Conservation (phyloP, 2,888 invertebrate genomes). For the Micropterix aruncella region DNA sequence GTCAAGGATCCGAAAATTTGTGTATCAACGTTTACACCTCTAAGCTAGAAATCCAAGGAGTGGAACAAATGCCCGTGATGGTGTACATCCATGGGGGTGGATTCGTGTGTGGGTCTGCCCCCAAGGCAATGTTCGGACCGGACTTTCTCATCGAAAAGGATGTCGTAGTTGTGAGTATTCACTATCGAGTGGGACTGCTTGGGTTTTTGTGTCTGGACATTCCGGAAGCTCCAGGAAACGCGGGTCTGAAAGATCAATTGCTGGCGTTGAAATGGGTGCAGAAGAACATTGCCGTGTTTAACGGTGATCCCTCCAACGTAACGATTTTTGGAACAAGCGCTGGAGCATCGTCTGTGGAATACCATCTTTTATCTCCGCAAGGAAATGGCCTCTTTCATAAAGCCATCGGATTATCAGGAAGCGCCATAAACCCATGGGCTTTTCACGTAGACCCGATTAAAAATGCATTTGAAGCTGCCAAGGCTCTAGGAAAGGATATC, state of each 20-base stretch:
- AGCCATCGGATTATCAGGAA: slow-evolving; percentile 20
- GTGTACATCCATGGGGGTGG: slow-evolving; percentile 15
- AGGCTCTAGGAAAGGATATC: slow-evolving; percentile 14
- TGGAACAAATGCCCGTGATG: background rate
- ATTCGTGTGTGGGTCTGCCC: slow-evolving; percentile 12
- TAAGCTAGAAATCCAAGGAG: background rate
- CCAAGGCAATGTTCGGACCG: slow-evolving; percentile 12
- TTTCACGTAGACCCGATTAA: slow-evolving; percentile 16
- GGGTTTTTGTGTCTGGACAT: background rate
- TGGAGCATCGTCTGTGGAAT: slow-evolving; percentile 1
- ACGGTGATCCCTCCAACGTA: background rate
- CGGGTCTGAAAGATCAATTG: background rate
- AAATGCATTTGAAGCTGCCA: slow-evolving; percentile 15
- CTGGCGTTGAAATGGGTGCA: background rate
- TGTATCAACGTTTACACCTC: slow-evolving; percentile 11
- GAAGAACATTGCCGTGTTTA: background rate
- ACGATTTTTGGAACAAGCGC: background rate
- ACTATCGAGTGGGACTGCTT: slow-evolving; percentile 13
- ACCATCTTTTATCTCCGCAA: background rate
- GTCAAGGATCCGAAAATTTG: slow-evolving; percentile 1
- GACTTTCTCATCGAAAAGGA: slow-evolving; percentile 9
- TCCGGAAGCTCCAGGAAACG: background rate
- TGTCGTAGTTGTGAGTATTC: slow-evolving; percentile 15
- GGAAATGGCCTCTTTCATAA: slow-evolving; percentile 14
- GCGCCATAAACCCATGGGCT: slow-evolving; percentile 19